These are phyloP conservation scores for Hexactinellida sp. DNA, from an alignment of 37 sponge, comb jelly and placozoan species.

Conservation along the genomic window DNA sequence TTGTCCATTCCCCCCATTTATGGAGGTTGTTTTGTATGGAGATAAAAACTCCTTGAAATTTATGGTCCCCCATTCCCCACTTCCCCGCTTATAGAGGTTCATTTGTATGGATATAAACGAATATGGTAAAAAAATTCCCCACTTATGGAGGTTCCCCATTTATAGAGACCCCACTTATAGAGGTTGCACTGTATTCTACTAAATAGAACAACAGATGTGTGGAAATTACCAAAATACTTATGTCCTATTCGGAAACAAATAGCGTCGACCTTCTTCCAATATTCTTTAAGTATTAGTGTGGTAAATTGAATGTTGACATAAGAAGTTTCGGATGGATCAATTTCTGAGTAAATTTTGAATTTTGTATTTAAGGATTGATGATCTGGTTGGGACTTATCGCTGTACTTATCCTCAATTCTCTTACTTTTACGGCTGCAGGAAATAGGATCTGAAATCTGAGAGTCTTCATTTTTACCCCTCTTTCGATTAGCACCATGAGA, in stretches of 20 bases:
- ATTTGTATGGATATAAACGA: too few species aligned
- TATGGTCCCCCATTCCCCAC: too few species aligned
- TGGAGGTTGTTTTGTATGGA: too few species aligned
- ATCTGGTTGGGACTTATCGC: background rate
- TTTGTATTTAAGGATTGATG: background rate
- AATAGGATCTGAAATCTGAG: background rate
- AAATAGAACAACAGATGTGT: background rate
- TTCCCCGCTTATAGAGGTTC: too few species aligned
- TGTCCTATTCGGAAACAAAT: background rate
- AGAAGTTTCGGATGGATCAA: background rate
- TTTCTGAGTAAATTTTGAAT: background rate
- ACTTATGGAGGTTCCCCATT: too few species aligned
- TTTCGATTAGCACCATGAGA: background rate
- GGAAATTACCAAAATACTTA: background rate
- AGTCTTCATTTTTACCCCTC: background rate
- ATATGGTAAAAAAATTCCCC: too few species aligned
- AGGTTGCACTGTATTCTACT: too few species aligned
- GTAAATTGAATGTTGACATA: background rate
- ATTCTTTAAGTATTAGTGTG: background rate
- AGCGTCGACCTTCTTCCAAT: background rate
- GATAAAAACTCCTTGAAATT: too few species aligned
- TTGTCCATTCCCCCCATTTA: too few species aligned
- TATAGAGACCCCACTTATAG: too few species aligned
- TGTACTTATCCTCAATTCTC: background rate
- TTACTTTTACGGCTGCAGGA: background rate